These are phyloP conservation scores for Neodontobutis hainanensis DNA, from an alignment of 2,113 vertebrate species.

Conservation along the genomic window DNA sequence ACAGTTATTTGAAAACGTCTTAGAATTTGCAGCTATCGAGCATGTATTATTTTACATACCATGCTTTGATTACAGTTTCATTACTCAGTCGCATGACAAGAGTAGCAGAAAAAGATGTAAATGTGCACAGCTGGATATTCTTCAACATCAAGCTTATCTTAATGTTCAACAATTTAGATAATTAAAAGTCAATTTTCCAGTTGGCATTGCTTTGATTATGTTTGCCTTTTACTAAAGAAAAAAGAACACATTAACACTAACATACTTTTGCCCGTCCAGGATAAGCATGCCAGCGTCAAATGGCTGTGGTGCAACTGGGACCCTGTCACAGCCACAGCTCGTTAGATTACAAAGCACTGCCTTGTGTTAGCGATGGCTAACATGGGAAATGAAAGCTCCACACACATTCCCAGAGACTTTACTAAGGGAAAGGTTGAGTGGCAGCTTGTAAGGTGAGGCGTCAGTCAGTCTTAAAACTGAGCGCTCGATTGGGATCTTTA, in stretches of 20 bases:
- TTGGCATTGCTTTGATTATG: constrained; percentile 7
- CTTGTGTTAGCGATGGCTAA: constrained; percentile 19
- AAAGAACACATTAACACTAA: neutral
- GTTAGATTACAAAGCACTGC: constrained; percentile 32
- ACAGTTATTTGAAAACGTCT: constrained; percentile 4
- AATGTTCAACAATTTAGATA: constrained; percentile 4
- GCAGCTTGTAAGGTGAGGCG: constrained; percentile 50
- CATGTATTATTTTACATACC: constrained; percentile 5
- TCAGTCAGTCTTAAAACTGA: constrained; percentile 46
- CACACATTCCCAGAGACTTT: constrained; percentile 36
- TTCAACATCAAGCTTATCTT: constrained; percentile 3
- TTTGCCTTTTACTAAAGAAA: no score
- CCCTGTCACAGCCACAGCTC: neutral
- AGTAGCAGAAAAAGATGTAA: constrained; percentile 4
- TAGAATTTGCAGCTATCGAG: constrained; percentile 3
- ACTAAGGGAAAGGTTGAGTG: constrained; percentile 44
- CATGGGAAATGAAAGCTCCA: constrained; percentile 31
- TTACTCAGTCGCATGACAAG: constrained; percentile 3
- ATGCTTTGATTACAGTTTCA: constrained; percentile 2
- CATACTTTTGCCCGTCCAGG: neutral
- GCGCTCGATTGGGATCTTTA: constrained; percentile 20
- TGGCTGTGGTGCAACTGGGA: constrained; percentile 12
- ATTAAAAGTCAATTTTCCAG: constrained; percentile 6
- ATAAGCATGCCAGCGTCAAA: neutral
- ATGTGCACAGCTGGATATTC: constrained; percentile 9